These are phyloP conservation scores for Miltochrista miniata DNA, from an alignment of 2,888 invertebrate species.

Conservation along the genomic window DNA sequence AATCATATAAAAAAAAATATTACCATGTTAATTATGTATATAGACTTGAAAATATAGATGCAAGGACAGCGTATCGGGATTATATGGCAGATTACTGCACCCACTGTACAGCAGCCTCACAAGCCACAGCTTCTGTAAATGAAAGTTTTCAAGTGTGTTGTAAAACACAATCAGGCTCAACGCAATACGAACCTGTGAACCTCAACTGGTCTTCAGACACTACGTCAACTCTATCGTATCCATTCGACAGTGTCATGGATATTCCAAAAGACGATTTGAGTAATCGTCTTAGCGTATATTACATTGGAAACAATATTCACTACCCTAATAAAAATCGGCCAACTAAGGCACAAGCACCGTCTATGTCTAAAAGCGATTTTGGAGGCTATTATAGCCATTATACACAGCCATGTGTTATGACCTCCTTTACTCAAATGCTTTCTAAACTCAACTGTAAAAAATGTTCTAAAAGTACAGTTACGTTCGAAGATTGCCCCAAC, in stretches of 20 bases:
- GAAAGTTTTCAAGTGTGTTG: slow-evolving; percentile 67
- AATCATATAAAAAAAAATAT: slow-evolving; percentile 20
- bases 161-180: slow-evolving; percentile 9
- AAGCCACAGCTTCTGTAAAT: slow-evolving; percentile 73
- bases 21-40: slow-evolving; percentile 28
- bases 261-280: slow-evolving; percentile 21
- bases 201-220: slow-evolving; percentile 32
- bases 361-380: neutral
- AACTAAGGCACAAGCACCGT: slow-evolving; percentile 42
- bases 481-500: slow-evolving; percentile 9
- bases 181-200: neutral
- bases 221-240: slow-evolving; percentile 22
- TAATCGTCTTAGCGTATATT: slow-evolving; percentile 57
- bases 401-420: slow-evolving; percentile 7
- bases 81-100: slow-evolving; percentile 19
- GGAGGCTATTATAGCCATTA: neutral
- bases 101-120: slow-evolving; percentile 56
- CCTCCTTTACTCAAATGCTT: slow-evolving; percentile 11
- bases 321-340: slow-evolving; percentile 13
- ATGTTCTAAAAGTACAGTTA: slow-evolving; percentile 49
- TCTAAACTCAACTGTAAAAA: slow-evolving; percentile 37
- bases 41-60: slow-evolving; percentile 59
- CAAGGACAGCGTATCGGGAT: slow-evolving; percentile 59
- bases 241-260: slow-evolving; percentile 15
- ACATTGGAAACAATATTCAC: slow-evolving; percentile 58